Conservation (phyloP, 1,140 invertebrate genomes). For the Drosophila burlai region DNA sequence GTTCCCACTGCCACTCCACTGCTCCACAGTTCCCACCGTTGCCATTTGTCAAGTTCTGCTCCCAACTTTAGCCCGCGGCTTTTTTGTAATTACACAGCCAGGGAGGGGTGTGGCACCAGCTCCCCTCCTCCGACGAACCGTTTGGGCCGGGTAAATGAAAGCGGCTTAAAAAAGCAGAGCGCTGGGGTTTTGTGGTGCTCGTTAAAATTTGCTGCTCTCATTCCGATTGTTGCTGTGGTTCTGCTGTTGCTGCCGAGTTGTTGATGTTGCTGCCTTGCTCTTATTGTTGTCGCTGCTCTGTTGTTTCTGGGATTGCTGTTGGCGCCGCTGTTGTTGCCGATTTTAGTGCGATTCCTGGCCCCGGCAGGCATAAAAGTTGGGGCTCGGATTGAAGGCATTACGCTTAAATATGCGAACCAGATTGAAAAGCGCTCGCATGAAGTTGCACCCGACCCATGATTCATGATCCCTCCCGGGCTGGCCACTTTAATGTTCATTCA, state of each 20-base stretch:
- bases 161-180: constrained; percentile 69
- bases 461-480: constrained; percentile 37
- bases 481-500: constrained; percentile 64
- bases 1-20: constrained; percentile 17
- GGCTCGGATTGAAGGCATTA: constrained; percentile 57
- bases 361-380: constrained; percentile 47
- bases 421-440: constrained; percentile 38
- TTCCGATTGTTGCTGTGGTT: constrained; percentile 61
- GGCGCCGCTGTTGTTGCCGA: constrained; percentile 42
- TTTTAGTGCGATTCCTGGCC: constrained; percentile 58
- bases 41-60: constrained; percentile 72
- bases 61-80: constrained; percentile 62
- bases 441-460: constrained; percentile 42
- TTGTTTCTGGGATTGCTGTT: constrained; percentile 29
- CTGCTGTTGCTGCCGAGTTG: constrained; percentile 18
- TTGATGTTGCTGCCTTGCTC: constrained; percentile 6
- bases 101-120: neutral
- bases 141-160: constrained; percentile 34
- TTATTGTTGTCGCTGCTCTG: constrained; percentile 8
- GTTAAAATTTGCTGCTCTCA: constrained; percentile 79
- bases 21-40: constrained; percentile 1
- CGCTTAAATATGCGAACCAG: constrained; percentile 61
- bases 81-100: constrained; percentile 75
- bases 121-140: neutral
- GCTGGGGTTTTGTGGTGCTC: constrained; percentile 71